These are phyloP conservation scores for Sesia apiformis DNA, from an alignment of 2,888 invertebrate species.

Conservation along the genomic window DNA sequence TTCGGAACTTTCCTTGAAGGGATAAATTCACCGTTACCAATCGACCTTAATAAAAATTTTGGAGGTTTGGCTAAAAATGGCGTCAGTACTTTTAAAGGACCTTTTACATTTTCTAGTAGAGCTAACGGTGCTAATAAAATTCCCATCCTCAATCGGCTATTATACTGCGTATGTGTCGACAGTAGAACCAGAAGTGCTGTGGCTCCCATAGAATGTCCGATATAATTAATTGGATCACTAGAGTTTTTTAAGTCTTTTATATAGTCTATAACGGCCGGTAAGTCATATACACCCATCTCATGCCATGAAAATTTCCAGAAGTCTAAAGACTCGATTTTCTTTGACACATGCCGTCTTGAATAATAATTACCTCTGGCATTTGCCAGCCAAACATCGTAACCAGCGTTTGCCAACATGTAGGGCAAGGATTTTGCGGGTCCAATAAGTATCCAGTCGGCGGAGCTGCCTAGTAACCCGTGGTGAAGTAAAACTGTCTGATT, in stretches of 20 bases:
- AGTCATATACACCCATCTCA: constrained; percentile 48
- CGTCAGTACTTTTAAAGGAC: constrained; percentile 32
- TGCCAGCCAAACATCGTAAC: constrained; percentile 76
- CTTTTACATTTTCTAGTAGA: constrained; percentile 34
- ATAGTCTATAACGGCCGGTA: constrained; percentile 42
- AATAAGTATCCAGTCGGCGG: constrained; percentile 54
- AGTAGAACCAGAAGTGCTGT: constrained; percentile 43
- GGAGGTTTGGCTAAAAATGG: constrained; percentile 15
- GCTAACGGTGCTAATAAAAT: constrained; percentile 44
- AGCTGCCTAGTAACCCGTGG: constrained; percentile 53
- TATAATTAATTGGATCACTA: constrained; percentile 31
- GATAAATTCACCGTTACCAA: constrained; percentile 38
- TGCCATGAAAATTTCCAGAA: constrained; percentile 53
- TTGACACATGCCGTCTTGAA: constrained; percentile 34
- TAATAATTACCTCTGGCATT: constrained; percentile 60
- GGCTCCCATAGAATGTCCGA: constrained; percentile 57
- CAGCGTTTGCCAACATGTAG: constrained; percentile 66
- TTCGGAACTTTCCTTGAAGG: constrained; percentile 27
- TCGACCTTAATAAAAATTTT: constrained; percentile 18
- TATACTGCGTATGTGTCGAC: constrained; percentile 35
- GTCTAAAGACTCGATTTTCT: constrained; percentile 19
- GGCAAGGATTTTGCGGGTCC: constrained; percentile 46
- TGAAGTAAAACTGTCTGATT: constrained; percentile 38
- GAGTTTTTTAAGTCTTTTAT: constrained; percentile 28
- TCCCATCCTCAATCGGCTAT: constrained; percentile 37